Evolutionary conservation across 1,140 invertebrate species (phyloP).

Genomic region (Bilobella aurantiaca): DNA sequence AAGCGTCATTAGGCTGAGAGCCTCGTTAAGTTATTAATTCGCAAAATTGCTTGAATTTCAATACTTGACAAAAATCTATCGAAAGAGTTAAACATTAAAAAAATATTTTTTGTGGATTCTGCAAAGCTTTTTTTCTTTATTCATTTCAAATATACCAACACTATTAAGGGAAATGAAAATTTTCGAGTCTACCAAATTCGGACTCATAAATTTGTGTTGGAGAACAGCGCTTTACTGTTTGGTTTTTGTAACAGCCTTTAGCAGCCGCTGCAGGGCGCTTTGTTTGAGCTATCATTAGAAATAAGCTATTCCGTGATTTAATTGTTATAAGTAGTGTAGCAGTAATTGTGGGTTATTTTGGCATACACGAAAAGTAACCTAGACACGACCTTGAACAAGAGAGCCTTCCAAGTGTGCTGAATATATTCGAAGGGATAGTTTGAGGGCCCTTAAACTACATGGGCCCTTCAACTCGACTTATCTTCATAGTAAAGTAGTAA

Average conservation of each 20-base stretch:
- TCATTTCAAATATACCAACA: not conserved
- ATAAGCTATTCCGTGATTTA: no score
- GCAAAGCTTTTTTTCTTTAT: no score
- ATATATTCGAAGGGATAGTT: not conserved
- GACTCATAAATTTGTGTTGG: no score
- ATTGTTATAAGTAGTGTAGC: no score
- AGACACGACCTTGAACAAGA: not conserved
- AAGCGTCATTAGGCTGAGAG: not conserved
- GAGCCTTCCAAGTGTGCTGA: no score
- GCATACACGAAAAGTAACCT: not conserved
- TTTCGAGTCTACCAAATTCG: no score
- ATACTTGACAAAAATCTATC: not conserved
- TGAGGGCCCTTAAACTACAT: slow-evolving; percentile 30
- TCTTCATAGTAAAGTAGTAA: slow-evolving; percentile 82
- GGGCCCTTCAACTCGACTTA: slow-evolving; percentile 71
- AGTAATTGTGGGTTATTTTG: no score
- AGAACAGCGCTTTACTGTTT: no score
- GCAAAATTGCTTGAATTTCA: no score
- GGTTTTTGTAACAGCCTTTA: no score
- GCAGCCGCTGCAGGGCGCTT: no score
- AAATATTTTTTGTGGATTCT: not conserved
- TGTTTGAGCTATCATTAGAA: not conserved
- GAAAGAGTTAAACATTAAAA: not conserved
- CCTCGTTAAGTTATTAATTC: not conserved
- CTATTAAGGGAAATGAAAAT: not conserved